Evolutionary conservation across 2,113 vertebrate genomes (phyloP).

Genomic region (Cryptoleucopteryx plumbea): DNA sequence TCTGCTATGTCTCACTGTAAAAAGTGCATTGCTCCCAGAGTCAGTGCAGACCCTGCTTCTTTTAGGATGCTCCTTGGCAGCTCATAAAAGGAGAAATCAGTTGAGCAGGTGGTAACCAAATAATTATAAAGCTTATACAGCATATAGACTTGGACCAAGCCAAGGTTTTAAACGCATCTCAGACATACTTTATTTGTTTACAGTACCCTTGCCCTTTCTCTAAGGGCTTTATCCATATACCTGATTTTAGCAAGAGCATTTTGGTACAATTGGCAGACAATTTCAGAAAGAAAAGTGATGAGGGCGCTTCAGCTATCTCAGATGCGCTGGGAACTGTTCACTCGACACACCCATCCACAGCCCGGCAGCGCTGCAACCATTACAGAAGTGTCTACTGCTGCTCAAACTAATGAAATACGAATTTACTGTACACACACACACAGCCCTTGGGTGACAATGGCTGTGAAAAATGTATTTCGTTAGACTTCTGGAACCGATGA

Average conservation of each 20-base stretch:
- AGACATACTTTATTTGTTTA: background rate
- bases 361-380: background rate
- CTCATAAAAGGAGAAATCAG: conserved; percentile 46
- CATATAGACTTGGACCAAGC: background rate
- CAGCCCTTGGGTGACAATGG: background rate
- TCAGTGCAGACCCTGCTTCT: background rate
- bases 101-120: conserved; percentile 15
- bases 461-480: conserved; percentile 12
- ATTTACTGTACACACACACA: background rate
- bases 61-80: conserved; percentile 34
- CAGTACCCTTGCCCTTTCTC: background rate
- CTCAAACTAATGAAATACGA: background rate
- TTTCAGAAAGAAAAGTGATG: background rate
- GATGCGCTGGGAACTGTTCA: background rate
- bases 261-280: background rate
- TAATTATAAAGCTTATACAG: background rate
- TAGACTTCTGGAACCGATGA: background rate
- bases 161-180: background rate
- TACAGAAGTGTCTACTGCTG: background rate
- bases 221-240: background rate
- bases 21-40: background rate
- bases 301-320: background rate
- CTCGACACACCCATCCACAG: conserved; percentile 36
- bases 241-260: background rate
- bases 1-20: background rate